Evolutionary conservation across 2,797 vertebrate genomes (phyloP).

Genomic region (Hydrolagus colliei): DNA sequence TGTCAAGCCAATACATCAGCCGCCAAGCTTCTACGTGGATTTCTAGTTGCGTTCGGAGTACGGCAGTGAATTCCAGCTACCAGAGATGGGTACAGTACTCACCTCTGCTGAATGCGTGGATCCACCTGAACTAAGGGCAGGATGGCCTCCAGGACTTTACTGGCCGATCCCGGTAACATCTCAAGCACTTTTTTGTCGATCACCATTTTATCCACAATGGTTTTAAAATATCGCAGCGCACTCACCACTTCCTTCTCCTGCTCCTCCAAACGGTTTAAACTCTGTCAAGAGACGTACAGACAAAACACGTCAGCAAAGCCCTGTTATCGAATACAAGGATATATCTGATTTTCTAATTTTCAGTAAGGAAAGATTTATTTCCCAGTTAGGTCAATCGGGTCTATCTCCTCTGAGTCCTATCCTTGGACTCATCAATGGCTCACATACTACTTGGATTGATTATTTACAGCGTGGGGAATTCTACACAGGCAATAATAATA

Average conservation of each 20-base stretch:
- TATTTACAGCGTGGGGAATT: too few species aligned
- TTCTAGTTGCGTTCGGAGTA: neutral
- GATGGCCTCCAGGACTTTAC: conserved; percentile 92
- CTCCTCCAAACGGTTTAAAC: conserved; percentile 84
- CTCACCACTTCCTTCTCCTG: conserved; percentile 96
- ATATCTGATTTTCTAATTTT: too few species aligned
- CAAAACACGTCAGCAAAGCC: too few species aligned
- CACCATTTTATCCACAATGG: conserved; percentile 97
- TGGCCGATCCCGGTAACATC: conserved; percentile 95
- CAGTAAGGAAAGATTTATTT: too few species aligned
- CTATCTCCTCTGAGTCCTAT: too few species aligned
- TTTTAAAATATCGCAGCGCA: conserved; percentile 93
- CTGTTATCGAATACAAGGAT: too few species aligned
- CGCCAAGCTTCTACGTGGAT: too few species aligned
- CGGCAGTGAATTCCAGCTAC: neutral
- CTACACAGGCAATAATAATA: too few species aligned
- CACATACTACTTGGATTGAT: too few species aligned
- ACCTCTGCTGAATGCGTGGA: conserved; percentile 85
- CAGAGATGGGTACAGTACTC: conserved; percentile 34
- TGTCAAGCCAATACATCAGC: too few species aligned
- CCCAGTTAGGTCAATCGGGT: too few species aligned
- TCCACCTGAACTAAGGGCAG: conserved; percentile 85
- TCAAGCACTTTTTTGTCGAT: conserved; percentile 91
- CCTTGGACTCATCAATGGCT: too few species aligned
- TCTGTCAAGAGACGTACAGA: conserved; percentile 53